phyloP scores from a whole-genome alignment of 2,113 vertebrate species.

The Atrichornis clamosus region DNA sequence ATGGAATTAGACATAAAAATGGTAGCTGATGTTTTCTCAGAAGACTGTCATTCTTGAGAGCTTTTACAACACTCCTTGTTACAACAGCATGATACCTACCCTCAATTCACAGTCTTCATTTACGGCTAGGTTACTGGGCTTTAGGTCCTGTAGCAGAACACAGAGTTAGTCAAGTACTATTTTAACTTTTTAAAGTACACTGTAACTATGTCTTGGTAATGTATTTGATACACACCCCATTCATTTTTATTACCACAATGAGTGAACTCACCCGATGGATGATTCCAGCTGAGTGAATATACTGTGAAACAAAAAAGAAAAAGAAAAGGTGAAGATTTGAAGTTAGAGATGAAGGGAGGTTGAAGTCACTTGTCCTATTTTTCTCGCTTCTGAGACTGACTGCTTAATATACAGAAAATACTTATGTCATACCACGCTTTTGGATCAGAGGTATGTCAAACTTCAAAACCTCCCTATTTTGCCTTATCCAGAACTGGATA shows the following conservation, averaged over 20 bases:
- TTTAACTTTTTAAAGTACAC: neutral
- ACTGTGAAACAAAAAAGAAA: conserved; percentile 73
- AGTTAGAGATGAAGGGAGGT: neutral
- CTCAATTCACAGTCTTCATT: conserved; percentile 97
- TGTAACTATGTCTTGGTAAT: neutral
- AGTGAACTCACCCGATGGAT: conserved; percentile 91
- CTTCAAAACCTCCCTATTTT: neutral
- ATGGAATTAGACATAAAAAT: neutral
- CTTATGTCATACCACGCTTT: neutral
- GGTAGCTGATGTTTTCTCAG: neutral
- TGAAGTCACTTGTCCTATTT: neutral
- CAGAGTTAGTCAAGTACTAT: neutral
- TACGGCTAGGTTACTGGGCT: conserved; percentile 94
- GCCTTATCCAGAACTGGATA: neutral
- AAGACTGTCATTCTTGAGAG: neutral
- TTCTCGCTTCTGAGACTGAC: neutral
- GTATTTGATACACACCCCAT: neutral
- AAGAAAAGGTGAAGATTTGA: neutral
- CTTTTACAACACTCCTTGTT: neutral
- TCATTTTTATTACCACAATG: neutral
- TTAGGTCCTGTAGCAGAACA: conserved; percentile 84
- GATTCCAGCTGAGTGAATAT: conserved; percentile 97
- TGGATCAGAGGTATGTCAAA: neutral
- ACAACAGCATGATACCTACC: conserved; percentile 72
- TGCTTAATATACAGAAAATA: neutral